phyloP scores from a whole-genome alignment of 30 jellyfish, hydroid and myxozoan genomes.

The Rhopilema esculentum region DNA sequence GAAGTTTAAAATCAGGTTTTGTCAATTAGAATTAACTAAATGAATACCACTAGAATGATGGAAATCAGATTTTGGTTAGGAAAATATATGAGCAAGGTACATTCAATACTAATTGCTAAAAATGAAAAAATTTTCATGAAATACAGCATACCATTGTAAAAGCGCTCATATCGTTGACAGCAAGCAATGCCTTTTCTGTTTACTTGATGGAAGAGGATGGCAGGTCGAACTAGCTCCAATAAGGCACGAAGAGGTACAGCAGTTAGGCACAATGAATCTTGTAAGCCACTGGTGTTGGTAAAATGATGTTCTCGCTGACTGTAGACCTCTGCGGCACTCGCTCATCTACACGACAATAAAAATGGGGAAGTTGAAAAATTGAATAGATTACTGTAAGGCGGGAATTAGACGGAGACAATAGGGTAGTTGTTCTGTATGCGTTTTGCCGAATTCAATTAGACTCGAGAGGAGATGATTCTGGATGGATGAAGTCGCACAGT shows the following conservation, averaged over 20 bases:
- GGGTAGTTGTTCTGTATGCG: conserved; percentile 47
- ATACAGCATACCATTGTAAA: conserved; percentile 24
- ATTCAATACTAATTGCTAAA: too few relatives aligned
- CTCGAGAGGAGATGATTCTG: conserved; percentile 58
- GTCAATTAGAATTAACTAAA: background rate
- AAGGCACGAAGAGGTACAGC: too few relatives aligned
- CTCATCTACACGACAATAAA: conserved; percentile 47
- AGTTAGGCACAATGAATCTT: background rate
- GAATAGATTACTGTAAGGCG: conserved; percentile 69
- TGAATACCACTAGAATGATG: background rate
- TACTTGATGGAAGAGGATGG: too few relatives aligned
- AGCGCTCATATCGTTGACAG: conserved; percentile 28
- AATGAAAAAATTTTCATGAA: background rate
- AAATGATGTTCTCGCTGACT: background rate
- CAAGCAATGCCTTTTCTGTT: background rate
- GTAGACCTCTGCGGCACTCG: conserved; percentile 44
- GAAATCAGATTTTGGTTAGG: background rate
- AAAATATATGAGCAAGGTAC: background rate
- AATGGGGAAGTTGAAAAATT: conserved; percentile 19
- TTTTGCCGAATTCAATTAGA: conserved; percentile 63
- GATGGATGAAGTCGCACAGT: conserved; percentile 52
- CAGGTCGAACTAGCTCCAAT: background rate
- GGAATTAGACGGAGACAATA: conserved; percentile 50
- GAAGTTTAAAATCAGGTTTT: background rate
- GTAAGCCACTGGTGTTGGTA: background rate